phyloP scores from a whole-genome alignment of 2,113 vertebrate species.

The Ageneiosus marmoratus region DNA sequence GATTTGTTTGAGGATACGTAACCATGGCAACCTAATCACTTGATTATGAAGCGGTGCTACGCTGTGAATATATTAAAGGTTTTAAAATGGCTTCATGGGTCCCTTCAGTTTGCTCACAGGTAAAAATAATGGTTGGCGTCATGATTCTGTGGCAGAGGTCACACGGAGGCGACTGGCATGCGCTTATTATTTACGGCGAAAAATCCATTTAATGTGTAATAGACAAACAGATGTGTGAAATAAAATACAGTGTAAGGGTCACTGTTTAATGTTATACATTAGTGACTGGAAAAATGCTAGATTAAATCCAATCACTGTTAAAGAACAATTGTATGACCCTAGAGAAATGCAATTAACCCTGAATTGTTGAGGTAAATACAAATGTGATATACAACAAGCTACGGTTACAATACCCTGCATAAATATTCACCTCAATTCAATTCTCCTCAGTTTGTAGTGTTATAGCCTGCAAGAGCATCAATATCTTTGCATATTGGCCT shows the following conservation, averaged over 20 bases:
- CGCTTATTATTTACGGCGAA: not conserved
- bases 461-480: not conserved
- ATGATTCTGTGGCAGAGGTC: not conserved
- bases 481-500: too few species aligned
- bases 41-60: not conserved
- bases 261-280: not conserved
- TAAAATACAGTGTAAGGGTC: not conserved
- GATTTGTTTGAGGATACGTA: not conserved
- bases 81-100: not conserved
- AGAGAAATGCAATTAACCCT: conserved; percentile 14
- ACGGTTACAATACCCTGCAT: not conserved
- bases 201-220: conserved; percentile 9
- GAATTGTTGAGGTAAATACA: not conserved
- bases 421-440: not conserved
- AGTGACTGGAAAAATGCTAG: not conserved
- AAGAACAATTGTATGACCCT: not conserved
- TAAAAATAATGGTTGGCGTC: not conserved
- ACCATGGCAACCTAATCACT: not conserved
- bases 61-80: not conserved
- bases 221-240: conserved; percentile 6
- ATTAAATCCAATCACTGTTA: not conserved
- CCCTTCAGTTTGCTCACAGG: not conserved
- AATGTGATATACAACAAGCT: not conserved
- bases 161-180: not conserved
- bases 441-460: not conserved